phyloP scores from a whole-genome alignment of 2,888 invertebrate genomes.

The Trilocha varians region DNA sequence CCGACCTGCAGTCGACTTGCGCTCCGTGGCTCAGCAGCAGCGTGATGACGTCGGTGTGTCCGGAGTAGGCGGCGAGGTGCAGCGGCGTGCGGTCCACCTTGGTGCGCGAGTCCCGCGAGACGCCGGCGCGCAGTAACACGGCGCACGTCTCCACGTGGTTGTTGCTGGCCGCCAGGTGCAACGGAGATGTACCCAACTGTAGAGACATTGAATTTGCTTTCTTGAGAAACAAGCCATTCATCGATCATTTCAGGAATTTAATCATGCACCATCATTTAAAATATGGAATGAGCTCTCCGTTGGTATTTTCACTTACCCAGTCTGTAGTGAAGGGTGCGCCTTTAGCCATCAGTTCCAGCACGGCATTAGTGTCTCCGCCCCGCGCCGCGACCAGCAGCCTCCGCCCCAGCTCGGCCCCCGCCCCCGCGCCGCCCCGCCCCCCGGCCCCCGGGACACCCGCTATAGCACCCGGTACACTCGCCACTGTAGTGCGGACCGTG shows the following conservation, averaged over 20 bases:
- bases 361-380: conserved; percentile 83
- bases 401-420: conserved; percentile 86
- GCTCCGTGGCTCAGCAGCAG: conserved; percentile 74
- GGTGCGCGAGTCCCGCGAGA: conserved; percentile 89
- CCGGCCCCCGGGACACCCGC: conserved; percentile 6
- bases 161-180: conserved; percentile 87
- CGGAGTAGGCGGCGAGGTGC: conserved; percentile 90
- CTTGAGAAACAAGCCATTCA: no score
- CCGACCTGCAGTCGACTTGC: conserved; percentile 28
- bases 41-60: conserved; percentile 82
- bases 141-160: conserved; percentile 86
- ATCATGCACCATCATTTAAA: no score
- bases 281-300: no score
- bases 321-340: conserved; percentile 95
- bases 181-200: conserved; percentile 90
- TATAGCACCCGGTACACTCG: background rate
- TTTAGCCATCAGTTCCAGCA: conserved; percentile 83
- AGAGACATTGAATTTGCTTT: no score
- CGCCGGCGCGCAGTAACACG: conserved; percentile 87
- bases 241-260: no score
- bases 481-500: background rate
- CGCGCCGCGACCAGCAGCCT: conserved; percentile 84
- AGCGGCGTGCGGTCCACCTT: conserved; percentile 91
- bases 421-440: conserved; percentile 27
- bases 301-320: conserved; percentile 82